Base-by-base conservation (phyloP, 2,797 vertebrate species). In the Limosa lapponica region DNA sequence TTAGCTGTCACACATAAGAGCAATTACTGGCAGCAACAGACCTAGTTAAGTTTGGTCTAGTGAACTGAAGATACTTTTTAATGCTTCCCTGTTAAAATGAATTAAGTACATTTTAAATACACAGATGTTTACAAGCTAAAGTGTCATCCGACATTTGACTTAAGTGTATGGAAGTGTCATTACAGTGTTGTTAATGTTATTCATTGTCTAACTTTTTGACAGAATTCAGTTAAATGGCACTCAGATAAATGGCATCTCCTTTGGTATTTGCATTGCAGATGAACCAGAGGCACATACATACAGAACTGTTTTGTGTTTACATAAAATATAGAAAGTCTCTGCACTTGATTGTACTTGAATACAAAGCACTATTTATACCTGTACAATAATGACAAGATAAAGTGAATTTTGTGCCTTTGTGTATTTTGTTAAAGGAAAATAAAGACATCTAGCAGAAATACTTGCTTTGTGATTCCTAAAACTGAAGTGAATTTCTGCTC, bases 281-380 rank as follows among this genome's bases (percentile, higher is more conserved):
- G 84, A 96, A 95, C 96, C 95, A 97, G 96, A 96, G 97, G 96
- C 96, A 97, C 77, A 28, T 96, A 94, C 97, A 85, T 97, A 96
- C 70, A 95, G 90, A 96, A 95, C 93, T 98, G 97, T 97, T 96
- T 98, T 97, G 97, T 98, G 98, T 98, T 98, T 98, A 98, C 98
- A 98, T 97, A 95, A 97, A 96, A 97, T 94, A 97, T 97, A 97
- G 98, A 97, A 98, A 98, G 95, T 97, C 59, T 97, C 96, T 98
- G 93, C 98, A 98, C 97, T 98, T 98, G 97, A 97, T 98, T 98
- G 98, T 98, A 98, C 98, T 98, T 98, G 98, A 98, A 98, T 98
- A 97, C 95, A 92, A 96, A 98, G 90, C 92, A 93, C 97, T 98
- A 98, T 98, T 98, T 98, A 98, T 98, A 98, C 92, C 91, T 98